Conservation (phyloP, 2,797 vertebrate genomes). For the Hemibagrus guttatus region DNA sequence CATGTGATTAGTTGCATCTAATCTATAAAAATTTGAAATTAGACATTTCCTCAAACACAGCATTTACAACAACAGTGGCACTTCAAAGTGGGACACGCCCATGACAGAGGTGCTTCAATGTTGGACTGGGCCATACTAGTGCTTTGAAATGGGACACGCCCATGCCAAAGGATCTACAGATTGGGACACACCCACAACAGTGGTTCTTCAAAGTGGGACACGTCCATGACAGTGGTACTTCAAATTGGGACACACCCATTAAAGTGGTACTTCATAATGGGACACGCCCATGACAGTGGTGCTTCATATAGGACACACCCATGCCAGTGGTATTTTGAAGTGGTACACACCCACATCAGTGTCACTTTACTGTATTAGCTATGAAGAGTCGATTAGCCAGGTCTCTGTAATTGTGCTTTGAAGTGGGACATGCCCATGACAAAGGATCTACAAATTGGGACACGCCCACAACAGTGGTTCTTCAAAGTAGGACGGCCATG, state of each 20-base stretch:
- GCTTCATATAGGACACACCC: background rate
- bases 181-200: background rate
- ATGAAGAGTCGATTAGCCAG: no score
- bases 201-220: background rate
- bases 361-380: background rate
- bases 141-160: background rate
- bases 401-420: no score
- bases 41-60: no score
- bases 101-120: background rate
- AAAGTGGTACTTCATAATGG: background rate
- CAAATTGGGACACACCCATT: background rate
- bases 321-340: background rate
- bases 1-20: background rate
- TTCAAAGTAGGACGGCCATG: background rate
- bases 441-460: background rate
- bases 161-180: background rate
- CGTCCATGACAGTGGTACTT: background rate
- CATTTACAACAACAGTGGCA: background rate
- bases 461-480: background rate
- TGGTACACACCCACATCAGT: background rate
- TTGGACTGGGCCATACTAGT: background rate
- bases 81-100: background rate
- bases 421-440: background rate
- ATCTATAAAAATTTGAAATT: background rate
- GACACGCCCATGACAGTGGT: background rate